Conservation (phyloP, 2,797 vertebrate genomes). For the Xenopus petersii region DNA sequence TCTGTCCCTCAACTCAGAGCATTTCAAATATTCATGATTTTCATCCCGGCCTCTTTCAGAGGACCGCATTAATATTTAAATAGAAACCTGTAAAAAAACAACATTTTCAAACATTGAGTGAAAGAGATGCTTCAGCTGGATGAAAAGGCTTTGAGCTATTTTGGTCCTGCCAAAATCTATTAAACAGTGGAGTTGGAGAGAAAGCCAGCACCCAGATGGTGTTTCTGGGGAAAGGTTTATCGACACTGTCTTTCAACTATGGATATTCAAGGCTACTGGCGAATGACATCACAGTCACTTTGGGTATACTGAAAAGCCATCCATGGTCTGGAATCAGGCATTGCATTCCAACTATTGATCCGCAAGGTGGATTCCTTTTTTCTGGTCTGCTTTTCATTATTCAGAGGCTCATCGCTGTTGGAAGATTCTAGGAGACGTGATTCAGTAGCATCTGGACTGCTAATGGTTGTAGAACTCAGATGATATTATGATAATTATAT, state of each 20-base stretch:
- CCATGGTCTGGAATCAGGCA: too few relatives aligned
- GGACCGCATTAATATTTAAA: conserved; percentile 45
- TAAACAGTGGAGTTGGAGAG: conserved; percentile 20
- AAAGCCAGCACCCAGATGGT: conserved; percentile 30
- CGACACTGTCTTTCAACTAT: conserved; percentile 3
- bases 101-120: conserved; percentile 27
- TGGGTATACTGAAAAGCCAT: too few relatives aligned
- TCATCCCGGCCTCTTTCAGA: conserved; percentile 43
- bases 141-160: conserved; percentile 44
- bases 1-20: conserved; percentile 34
- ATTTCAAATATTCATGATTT: conserved; percentile 45
- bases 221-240: conserved; percentile 16
- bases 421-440: too few relatives aligned
- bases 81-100: conserved; percentile 37
- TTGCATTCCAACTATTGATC: too few relatives aligned
- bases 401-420: too few relatives aligned
- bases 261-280: conserved; percentile 1
- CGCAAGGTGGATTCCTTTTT: too few relatives aligned
- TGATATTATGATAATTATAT: too few relatives aligned
- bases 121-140: conserved; percentile 20
- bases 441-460: too few relatives aligned
- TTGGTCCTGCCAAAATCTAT: conserved; percentile 37
- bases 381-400: too few relatives aligned
- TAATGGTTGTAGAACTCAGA: too few relatives aligned
- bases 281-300: conserved; percentile 10